phyloP scores from a whole-genome alignment of 2,888 invertebrate genomes.

The Tinea pellionella region DNA sequence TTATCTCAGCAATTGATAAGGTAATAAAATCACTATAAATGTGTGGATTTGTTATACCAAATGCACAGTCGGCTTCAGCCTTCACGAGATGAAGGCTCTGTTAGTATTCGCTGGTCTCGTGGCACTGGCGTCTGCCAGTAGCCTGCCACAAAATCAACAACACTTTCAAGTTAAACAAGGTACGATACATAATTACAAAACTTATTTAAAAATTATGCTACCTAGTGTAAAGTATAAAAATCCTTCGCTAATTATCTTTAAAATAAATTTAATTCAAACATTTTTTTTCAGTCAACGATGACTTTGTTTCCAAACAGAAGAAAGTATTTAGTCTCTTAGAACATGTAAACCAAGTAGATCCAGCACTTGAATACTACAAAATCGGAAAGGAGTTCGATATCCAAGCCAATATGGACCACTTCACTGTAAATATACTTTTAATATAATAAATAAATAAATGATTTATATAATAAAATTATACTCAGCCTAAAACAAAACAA shows the following conservation, averaged over 20 bases:
- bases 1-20: conserved; percentile 2
- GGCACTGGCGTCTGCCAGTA: conserved; percentile 25
- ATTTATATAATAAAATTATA: too few species aligned
- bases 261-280: not conserved
- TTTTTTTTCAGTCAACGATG: conserved; percentile 16
- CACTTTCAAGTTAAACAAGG: conserved; percentile 1
- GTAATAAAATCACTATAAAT: conserved; percentile 14
- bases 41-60: not conserved
- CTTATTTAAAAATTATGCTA: conserved; percentile 11
- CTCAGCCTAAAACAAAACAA: too few species aligned
- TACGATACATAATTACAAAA: conserved; percentile 19
- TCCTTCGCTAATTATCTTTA: not conserved
- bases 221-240: too few species aligned
- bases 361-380: conserved; percentile 22
- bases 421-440: conserved; percentile 18
- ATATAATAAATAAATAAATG: too few species aligned
- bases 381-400: conserved; percentile 23
- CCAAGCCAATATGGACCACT: conserved; percentile 23
- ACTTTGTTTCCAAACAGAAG: conserved; percentile 29
- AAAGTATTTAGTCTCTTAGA: conserved; percentile 34
- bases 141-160: conserved; percentile 27
- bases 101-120: conserved; percentile 25
- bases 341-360: conserved; percentile 29
- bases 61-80: conserved; percentile 17
- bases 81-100: conserved; percentile 26